phyloP scores from a whole-genome alignment of 2,113 vertebrate species.

The Illadopsis cleaveri region DNA sequence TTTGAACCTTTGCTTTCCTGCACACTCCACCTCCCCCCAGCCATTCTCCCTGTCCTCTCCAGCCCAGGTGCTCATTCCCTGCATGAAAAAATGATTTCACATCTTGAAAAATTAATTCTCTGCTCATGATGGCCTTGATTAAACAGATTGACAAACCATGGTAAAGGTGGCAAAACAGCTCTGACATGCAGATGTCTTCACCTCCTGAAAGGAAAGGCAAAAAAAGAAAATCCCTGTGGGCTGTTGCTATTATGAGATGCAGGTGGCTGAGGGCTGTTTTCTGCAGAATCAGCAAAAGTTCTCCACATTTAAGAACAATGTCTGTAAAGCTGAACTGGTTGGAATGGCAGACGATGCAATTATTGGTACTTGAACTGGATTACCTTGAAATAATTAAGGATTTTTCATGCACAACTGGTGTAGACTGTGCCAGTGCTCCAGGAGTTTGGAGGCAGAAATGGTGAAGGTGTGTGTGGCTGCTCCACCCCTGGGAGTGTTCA shows the following conservation, averaged over 20 bases:
- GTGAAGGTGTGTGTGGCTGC: not conserved
- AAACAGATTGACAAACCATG: not conserved
- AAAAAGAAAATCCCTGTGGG: not conserved
- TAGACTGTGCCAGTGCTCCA: too few relatives aligned
- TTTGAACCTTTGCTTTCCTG: not conserved
- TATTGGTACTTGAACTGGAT: not conserved
- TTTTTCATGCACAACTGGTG: not conserved
- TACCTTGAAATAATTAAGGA: not conserved
- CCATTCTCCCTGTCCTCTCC: not conserved
- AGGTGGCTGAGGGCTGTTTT: not conserved
- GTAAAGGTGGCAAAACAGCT: not conserved
- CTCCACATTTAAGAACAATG: accelerated
- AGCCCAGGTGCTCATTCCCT: not conserved
- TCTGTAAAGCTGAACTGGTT: not conserved
- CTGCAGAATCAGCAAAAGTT: not conserved
- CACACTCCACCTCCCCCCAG: not conserved
- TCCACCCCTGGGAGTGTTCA: not conserved
- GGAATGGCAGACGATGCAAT: not conserved
- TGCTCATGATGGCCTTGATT: slow-evolving; percentile 10
- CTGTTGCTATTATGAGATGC: not conserved
- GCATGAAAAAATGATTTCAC: not conserved
- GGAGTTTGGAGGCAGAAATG: not conserved
- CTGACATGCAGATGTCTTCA: not conserved
- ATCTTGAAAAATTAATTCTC: slow-evolving; percentile 17
- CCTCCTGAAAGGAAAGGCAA: not conserved